Conservation (phyloP, 2,113 vertebrate species). For the Ammodramus savannarum region DNA sequence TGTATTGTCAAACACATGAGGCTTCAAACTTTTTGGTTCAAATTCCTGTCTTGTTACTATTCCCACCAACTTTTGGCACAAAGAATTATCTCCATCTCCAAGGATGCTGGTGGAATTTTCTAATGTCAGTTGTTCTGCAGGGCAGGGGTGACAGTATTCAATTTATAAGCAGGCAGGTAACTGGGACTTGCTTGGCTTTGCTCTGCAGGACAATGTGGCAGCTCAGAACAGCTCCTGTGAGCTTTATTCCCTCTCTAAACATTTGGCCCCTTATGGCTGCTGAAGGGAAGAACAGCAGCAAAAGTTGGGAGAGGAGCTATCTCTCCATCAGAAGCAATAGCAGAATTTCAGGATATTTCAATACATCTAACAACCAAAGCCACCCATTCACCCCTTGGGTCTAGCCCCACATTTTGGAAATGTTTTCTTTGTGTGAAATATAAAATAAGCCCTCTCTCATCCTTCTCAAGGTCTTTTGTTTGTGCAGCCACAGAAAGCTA, state of each 20-base stretch:
- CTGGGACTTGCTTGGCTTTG: background rate
- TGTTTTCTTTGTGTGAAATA: background rate
- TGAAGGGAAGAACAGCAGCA: background rate
- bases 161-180: background rate
- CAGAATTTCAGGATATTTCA: background rate
- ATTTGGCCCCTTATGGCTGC: accelerated
- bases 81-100: background rate
- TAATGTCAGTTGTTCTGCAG: background rate
- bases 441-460: background rate
- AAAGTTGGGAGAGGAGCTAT: background rate
- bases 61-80: too few relatives aligned
- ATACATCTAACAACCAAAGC: accelerated
- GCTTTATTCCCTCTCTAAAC: background rate
- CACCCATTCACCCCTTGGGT: background rate
- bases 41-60: too few relatives aligned
- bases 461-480: background rate
- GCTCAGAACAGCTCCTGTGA: background rate
- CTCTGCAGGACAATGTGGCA: background rate
- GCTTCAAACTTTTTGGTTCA: too few relatives aligned
- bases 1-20: too few relatives aligned
- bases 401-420: background rate
- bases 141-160: background rate
- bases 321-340: background rate
- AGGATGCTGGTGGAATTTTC: background rate
- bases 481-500: background rate